Base-by-base conservation (phyloP, 2,888 invertebrate species). In the Erebia palarica region DNA sequence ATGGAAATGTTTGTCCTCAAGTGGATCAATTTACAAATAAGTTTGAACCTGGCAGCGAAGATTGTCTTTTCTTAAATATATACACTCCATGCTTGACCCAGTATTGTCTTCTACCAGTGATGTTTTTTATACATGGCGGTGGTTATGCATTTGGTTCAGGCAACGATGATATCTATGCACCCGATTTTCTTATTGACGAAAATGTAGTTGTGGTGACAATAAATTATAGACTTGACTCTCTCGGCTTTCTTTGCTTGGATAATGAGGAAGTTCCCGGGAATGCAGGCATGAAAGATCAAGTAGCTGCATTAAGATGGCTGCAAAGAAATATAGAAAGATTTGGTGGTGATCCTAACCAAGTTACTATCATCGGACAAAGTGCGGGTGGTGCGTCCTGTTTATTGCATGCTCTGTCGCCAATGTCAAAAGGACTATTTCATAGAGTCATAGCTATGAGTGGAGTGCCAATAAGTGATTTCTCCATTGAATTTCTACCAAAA, bases 361-460 rank as follows among this genome's bases (percentile, higher is more conserved):
- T 89, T 0, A 88, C 88, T 3, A 73, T 90, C 27, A 76, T 75
- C 4, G 89, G 86, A 0, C 83, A 79, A 49, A 88, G 88, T 61
- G 86, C 86, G 49, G 89, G 87, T 0, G 86, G 75, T 0, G 81
- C 76, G 0, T 80, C 82, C 49, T 81, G 82, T 1, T 74, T 79
- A 1, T 84, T 79, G 59, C 88, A 87, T 53, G 69, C 86, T 10
- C 67, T 87, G 14, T 88, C 89, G 2, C 87, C 88, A 0, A 83
- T 88, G 83, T 80, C 84, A 0, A 84, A 84, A 77, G 86, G 84
- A 0, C 79, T 89, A 3, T 88, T 88, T 63, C 81, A 81, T 47
- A 82, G 80, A 75, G 86, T 93, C 1, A 96, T 96, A 57, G 92
- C 95, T 0, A 95, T 96, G 80, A 96, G 96, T 78, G 96, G 96